A percentile compares a stretch with the other conserved stretches of the same genome.
These are phyloP conservation scores for Alaudala cheleensis DNA, from an alignment of 2,113 vertebrate species.

Conservation along the genomic window DNA sequence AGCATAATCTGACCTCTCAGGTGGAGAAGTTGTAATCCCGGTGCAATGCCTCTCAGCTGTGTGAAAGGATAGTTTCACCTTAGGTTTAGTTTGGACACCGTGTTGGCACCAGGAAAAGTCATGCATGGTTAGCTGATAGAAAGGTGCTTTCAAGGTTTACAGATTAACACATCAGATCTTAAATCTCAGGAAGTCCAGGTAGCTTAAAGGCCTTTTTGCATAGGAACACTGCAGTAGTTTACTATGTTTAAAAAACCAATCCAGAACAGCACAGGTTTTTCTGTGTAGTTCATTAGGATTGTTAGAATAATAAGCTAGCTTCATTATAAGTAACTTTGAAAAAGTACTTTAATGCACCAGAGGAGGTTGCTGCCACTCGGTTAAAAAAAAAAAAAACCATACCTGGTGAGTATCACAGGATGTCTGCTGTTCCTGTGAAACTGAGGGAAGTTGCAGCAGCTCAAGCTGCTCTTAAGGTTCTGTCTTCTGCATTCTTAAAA, in stretches of 20 bases:
- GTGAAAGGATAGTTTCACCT: background rate
- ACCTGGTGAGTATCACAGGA: fast-evolving
- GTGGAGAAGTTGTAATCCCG: background rate
- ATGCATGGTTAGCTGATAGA: fast-evolving
- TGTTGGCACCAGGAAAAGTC: background rate
- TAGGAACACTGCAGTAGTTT: background rate
- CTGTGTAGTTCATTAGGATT: background rate
- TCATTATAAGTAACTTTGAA: background rate
- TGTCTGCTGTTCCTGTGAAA: background rate
- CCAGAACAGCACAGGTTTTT: background rate
- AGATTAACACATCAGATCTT: fast-evolving
- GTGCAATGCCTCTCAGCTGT: fast-evolving
- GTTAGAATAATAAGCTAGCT: background rate
- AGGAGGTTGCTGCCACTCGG: background rate
- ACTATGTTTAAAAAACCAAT: background rate
- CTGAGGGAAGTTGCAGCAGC: background rate
- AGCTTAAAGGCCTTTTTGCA: background rate
- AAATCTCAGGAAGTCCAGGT: background rate
- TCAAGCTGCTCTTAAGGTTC: background rate
- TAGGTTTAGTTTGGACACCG: fast-evolving
- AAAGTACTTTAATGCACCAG: background rate
- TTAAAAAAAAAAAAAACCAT: background rate
- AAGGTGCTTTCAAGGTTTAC: background rate
- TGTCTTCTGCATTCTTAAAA: background rate
- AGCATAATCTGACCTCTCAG: fast-evolving